A percentile compares a stretch with the other conserved stretches of the same genome.
Evolutionary conservation across 1,140 invertebrate genomes (phyloP).

Genomic region (Cepaea nemoralis): DNA sequence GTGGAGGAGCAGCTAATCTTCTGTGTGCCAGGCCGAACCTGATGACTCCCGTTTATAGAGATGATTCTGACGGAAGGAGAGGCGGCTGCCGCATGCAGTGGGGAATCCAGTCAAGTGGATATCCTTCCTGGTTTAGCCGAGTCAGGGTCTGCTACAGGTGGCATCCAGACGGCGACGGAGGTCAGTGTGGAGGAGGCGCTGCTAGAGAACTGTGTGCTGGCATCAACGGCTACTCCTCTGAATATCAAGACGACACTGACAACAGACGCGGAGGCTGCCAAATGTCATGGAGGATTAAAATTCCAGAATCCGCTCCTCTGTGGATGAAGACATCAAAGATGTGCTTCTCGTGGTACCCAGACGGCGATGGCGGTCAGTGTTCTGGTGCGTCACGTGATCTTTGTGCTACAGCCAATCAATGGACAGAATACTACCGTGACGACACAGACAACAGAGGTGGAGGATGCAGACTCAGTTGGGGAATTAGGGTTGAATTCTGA

Average conservation of each 20-base stretch:
- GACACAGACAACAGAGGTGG: slow-evolving; percentile 43
- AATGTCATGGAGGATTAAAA: slow-evolving; percentile 44
- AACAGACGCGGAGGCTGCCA: slow-evolving; percentile 35
- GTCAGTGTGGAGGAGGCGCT: slow-evolving; percentile 45
- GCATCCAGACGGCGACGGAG: slow-evolving; percentile 43
- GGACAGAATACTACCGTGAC: slow-evolving; percentile 47
- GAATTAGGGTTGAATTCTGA: neutral
- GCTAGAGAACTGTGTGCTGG: slow-evolving; percentile 35
- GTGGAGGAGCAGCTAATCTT: slow-evolving; percentile 40
- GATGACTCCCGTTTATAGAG: slow-evolving; percentile 44
- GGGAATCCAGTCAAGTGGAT: slow-evolving; percentile 18
- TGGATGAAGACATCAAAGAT: slow-evolving; percentile 43
- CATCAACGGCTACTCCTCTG: slow-evolving; percentile 34
- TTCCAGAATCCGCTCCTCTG: slow-evolving; percentile 33
- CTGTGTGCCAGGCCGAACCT: slow-evolving; percentile 36
- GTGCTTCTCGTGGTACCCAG: slow-evolving; percentile 45
- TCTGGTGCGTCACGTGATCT: slow-evolving; percentile 27
- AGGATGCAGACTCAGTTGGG: slow-evolving; percentile 45
- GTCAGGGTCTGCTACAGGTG: slow-evolving; percentile 45
- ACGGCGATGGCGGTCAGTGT: slow-evolving; percentile 47
- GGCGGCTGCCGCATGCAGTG: slow-evolving; percentile 49
- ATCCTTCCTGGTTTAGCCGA: slow-evolving; percentile 30
- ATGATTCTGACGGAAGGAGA: slow-evolving; percentile 42
- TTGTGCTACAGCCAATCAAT: slow-evolving; percentile 42
- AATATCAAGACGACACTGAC: slow-evolving; percentile 47